Evolutionary conservation across 1,140 invertebrate species (phyloP), one percentile per base, ranked within the genome.

Genomic region (Drosophila tropicalis): DNA sequence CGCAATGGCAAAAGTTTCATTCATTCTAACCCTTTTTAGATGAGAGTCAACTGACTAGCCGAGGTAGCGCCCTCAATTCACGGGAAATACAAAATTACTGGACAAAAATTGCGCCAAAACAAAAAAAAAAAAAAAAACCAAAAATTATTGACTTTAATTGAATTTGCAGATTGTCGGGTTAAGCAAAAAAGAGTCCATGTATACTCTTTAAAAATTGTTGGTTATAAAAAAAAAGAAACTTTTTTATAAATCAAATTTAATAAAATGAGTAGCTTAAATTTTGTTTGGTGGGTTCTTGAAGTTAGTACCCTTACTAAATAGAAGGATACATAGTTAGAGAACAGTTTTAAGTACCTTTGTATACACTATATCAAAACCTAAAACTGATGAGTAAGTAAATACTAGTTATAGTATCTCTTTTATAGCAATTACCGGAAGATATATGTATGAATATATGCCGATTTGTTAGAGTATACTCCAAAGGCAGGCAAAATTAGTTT

Each of bases 131-230:
- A 29, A 29, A 83, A 6, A 1, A 5, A 6, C 5, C 5, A 29
- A 83, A 78, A 87, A 76, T 83, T 67, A 89, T 89, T 79, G 67
- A 64, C 62, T 62, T 79, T 85, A 86, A 86, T 87, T 83, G 79
- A 86, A 83, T 86, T 83, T 66, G 25, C 60, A 17, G 81, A 64
- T 22, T 22, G 17, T 1, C 7, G 44, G 10, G 1, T 19, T 29
- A 29, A 29, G 5, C 29, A 29, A 29, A 13, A 47, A 47, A 9
- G 12, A 47, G 29, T 29, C 29, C 29, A 6, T 47, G 44, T 47
- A 47, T 47, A 47, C 44, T 15, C 44, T 47, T 47, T 36, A 36
- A 36, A 3, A 36, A 10, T 36, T 36, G 34, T 36, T 36, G 9
- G 34, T 29, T 0, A 29, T 29, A 29, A 29, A 29, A 3, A 29